Evolutionary conservation across 1,140 invertebrate genomes (phyloP).

Genomic region (Zaprionus kolodkinae): DNA sequence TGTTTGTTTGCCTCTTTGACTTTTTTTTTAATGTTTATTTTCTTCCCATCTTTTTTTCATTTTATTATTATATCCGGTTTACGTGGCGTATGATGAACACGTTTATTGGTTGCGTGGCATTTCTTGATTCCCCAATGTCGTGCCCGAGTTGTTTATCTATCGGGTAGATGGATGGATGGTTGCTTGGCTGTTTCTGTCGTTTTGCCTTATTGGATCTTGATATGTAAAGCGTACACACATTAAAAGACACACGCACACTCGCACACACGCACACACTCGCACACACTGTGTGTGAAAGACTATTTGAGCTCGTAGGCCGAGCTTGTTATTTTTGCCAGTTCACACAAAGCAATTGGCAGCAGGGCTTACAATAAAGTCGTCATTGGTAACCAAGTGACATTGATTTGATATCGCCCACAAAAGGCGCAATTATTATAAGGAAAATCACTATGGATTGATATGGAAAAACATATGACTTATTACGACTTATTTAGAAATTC

Average conservation of each 20-base stretch:
- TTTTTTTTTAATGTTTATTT: slow-evolving; percentile 62
- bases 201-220: slow-evolving; percentile 62
- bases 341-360: slow-evolving; percentile 37
- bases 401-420: slow-evolving; percentile 27
- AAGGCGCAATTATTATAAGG: not conserved
- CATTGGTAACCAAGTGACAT: slow-evolving; percentile 48
- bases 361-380: slow-evolving; percentile 34
- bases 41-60: slow-evolving; percentile 33
- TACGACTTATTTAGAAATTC: not conserved
- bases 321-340: slow-evolving; percentile 60
- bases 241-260: slow-evolving; percentile 20
- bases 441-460: not conserved
- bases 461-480: not conserved
- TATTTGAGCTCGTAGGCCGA: not conserved
- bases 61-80: slow-evolving; percentile 78
- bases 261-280: not conserved
- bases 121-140: slow-evolving; percentile 13
- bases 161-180: slow-evolving; percentile 26
- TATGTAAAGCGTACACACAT: slow-evolving; percentile 32
- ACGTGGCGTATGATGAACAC: slow-evolving; percentile 74
- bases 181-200: not conserved
- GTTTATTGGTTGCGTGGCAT: slow-evolving; percentile 66
- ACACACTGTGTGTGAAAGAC: not conserved
- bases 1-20: slow-evolving; percentile 66
- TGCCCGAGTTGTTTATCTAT: slow-evolving; percentile 45